Percentiles rank a stretch among this genome's conserved stretches.
phyloP scores from a whole-genome alignment of 1,140 invertebrate species.

The Drosophila mojavensis region DNA sequence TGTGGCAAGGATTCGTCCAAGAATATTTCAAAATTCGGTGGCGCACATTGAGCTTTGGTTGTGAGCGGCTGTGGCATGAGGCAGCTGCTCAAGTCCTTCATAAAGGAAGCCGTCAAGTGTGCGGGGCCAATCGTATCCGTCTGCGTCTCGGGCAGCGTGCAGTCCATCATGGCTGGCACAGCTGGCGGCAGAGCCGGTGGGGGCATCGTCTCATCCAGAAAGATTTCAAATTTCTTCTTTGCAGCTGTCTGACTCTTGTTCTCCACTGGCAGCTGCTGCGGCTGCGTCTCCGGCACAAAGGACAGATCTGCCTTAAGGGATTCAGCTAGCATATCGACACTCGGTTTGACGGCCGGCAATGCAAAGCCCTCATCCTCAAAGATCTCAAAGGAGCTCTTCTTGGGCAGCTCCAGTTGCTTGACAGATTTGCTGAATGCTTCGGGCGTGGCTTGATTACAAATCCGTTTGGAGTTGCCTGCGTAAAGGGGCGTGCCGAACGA shows the following conservation, averaged over 20 bases:
- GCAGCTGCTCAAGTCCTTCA: conserved; percentile 43
- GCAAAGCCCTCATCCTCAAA: conserved; percentile 31
- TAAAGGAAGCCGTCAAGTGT: conserved; percentile 42
- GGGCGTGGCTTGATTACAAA: conserved; percentile 56
- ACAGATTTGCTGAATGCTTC: conserved; percentile 34
- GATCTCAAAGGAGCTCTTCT: conserved; percentile 26
- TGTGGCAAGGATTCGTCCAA: conserved; percentile 50
- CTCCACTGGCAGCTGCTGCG: conserved; percentile 16
- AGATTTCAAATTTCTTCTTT: conserved; percentile 55
- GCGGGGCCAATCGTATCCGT: conserved; percentile 15
- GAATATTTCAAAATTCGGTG: conserved; percentile 52
- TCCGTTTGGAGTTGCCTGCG: conserved; percentile 36
- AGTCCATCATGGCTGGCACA: conserved; percentile 23
- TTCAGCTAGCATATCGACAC: conserved; percentile 37
- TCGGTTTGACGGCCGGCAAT: background rate
- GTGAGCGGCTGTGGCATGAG: conserved; percentile 7
- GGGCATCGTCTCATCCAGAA: conserved; percentile 59
- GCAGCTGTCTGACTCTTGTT: conserved; percentile 1
- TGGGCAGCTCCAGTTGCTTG: background rate
- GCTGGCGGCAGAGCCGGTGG: background rate
- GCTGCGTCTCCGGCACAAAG: conserved; percentile 64
- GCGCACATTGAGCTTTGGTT: background rate
- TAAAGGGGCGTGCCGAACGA: conserved; percentile 34
- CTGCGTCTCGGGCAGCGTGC: conserved; percentile 50
- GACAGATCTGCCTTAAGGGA: conserved; percentile 70